Base-by-base conservation (phyloP, 2,888 invertebrate genomes). In the Agrotis segetum region DNA sequence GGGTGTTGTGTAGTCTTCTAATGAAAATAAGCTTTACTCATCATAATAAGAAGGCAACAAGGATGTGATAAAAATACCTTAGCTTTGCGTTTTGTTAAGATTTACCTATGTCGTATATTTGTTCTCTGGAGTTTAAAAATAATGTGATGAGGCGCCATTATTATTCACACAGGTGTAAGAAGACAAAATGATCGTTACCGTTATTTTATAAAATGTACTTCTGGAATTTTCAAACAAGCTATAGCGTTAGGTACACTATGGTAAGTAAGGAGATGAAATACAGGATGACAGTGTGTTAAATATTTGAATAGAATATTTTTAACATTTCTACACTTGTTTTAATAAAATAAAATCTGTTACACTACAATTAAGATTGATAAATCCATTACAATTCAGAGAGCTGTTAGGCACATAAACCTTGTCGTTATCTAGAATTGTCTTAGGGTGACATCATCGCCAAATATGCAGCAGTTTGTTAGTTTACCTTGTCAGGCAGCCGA, bases 21-120 rank as follows among this genome's bases (percentile, higher is more conserved):
- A 65, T 77, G 66, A 72, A 77, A 77, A 77, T 75, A 78, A 81
- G 59, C 53, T 68, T 73, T 58, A 72, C 50, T 79, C 68, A 63
- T 79, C 78, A 65, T 65, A 81, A 74, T 69, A 73, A 66, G 66
- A 69, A 66, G 66, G 67, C 60, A 80, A 82, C 73, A 69, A 69
- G 81, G 78, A 81, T 83, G 74, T 78, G 66, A 74, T 78, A 74
- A 71, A 81, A 79, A 81, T 81, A 82, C 67, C 67, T 79, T 72
- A 71, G 67, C 68, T 53, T 68, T 21, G 50, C 49, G 60, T 74
- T 66, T 79, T 76, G 67, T 82, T 82, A 76, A 73, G 68, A 40
- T 72, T 40, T 47, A n/a, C n/a, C n/a, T n/a, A 49, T 70, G 60
- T 52, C 63, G 73, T 69, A 59, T 70, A 70, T 74, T 24, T 70